These are phyloP conservation scores for Xenops minutus DNA, from an alignment of 2,797 vertebrate genomes.

Conservation along the genomic window DNA sequence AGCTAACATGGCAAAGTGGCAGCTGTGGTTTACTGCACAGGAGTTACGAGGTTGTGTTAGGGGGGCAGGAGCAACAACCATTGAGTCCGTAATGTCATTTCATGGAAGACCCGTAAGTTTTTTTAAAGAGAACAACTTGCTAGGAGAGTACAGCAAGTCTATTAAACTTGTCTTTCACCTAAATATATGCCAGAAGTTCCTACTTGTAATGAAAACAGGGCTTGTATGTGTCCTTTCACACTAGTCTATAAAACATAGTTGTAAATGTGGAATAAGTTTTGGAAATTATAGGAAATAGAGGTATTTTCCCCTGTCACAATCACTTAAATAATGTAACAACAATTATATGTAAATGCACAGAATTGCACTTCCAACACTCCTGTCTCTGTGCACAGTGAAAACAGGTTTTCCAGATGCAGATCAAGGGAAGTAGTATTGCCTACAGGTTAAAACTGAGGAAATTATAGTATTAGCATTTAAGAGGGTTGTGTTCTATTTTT, in stretches of 20 bases:
- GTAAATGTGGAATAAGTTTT: neutral
- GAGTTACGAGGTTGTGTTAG: neutral
- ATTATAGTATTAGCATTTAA: neutral
- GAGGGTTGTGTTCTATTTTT: neutral
- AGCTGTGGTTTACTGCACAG: constrained; percentile 25
- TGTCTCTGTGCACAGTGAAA: neutral
- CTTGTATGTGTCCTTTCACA: neutral
- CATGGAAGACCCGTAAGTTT: neutral
- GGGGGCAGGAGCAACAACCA: neutral
- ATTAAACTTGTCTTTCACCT: neutral
- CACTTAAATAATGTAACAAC: neutral
- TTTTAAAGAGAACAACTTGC: neutral
- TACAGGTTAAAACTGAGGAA: neutral
- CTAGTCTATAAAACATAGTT: neutral
- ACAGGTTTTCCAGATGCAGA: neutral
- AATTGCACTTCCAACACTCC: neutral
- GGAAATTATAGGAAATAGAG: neutral
- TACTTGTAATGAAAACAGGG: neutral
- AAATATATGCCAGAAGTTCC: neutral
- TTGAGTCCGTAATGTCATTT: neutral
- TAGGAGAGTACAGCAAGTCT: neutral
- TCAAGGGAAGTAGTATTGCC: neutral
- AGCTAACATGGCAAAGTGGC: constrained; percentile 20
- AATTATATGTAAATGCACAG: neutral
- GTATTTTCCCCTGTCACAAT: neutral